These are phyloP conservation scores for Dolichopus griseipennis DNA, from an alignment of 2,888 invertebrate species.

Conservation along the genomic window DNA sequence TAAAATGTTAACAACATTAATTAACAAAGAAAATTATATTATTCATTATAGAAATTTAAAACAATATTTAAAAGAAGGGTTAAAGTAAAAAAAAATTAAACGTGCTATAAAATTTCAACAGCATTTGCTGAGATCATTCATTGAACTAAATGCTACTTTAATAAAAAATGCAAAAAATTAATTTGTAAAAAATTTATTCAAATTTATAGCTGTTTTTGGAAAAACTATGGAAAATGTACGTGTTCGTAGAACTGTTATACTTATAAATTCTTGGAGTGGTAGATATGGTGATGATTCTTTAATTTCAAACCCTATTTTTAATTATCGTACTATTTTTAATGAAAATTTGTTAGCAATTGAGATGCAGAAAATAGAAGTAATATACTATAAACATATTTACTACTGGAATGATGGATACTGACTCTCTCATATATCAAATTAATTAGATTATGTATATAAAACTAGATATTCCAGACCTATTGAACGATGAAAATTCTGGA, in stretches of 20 bases:
- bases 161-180: conserved; percentile 6
- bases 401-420: conserved; percentile 29
- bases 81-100: conserved; percentile 26
- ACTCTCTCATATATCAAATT: conserved; percentile 15
- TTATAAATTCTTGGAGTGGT: conserved; percentile 33
- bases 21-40: conserved; percentile 28
- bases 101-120: conserved; percentile 32
- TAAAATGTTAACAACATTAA: conserved; percentile 27
- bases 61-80: conserved; percentile 17
- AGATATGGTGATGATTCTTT: conserved; percentile 25
- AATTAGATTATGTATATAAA: conserved; percentile 15
- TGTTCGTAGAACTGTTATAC: conserved; percentile 34
- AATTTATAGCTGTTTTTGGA: conserved; percentile 10
- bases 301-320: conserved; percentile 32
- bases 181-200: conserved; percentile 13
- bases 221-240: conserved; percentile 19
- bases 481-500: conserved; percentile 15
- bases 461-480: conserved; percentile 10
- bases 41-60: conserved; percentile 32
- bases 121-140: conserved; percentile 30
- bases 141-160: conserved; percentile 18
- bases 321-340: conserved; percentile 29
- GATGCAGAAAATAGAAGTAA: conserved; percentile 26
- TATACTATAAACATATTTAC: conserved; percentile 37
- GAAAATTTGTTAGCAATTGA: conserved; percentile 36